Percentiles rank a stretch among this genome's conserved stretches.
Conservation (phyloP, 2,113 vertebrate species). For the Apistogramma diplotaenia region DNA sequence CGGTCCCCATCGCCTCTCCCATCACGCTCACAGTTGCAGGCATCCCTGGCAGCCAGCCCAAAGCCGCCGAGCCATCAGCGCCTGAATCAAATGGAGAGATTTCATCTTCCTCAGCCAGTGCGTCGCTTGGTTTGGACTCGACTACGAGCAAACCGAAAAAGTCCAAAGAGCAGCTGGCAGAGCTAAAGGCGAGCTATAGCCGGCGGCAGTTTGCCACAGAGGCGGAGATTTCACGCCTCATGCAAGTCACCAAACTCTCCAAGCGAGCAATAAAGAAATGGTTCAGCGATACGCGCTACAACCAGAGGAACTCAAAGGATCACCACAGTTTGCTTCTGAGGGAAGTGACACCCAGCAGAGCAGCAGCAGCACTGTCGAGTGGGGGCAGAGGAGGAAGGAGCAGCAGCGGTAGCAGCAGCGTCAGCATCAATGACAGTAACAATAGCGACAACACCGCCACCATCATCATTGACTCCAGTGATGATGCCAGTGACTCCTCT, state of each 20-base stretch:
- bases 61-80: constrained; percentile 71
- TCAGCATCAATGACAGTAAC: not conserved
- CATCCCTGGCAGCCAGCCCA: constrained; percentile 83
- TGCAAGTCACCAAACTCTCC: constrained; percentile 91
- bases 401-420: not conserved
- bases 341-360: constrained; percentile 39
- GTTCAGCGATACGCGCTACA: constrained; percentile 98
- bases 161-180: constrained; percentile 94
- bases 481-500: constrained; percentile 84
- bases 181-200: constrained; percentile 93
- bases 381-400: not conserved
- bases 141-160: constrained; percentile 90
- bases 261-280: constrained; percentile 99
- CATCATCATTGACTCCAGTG: constrained; percentile 93
- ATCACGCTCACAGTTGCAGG: constrained; percentile 89
- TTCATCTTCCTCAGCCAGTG: constrained; percentile 68
- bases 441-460: constrained; percentile 52
- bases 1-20: constrained; percentile 85
- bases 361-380: not conserved
- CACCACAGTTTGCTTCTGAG: constrained; percentile 78
- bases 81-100: constrained; percentile 32
- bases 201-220: constrained; percentile 91
- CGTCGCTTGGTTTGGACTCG: constrained; percentile 74
- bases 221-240: constrained; percentile 90
- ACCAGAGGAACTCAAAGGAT: constrained; percentile 95